Conservation (phyloP, 2,888 invertebrate species). For the Tachystola acroxantha region DNA sequence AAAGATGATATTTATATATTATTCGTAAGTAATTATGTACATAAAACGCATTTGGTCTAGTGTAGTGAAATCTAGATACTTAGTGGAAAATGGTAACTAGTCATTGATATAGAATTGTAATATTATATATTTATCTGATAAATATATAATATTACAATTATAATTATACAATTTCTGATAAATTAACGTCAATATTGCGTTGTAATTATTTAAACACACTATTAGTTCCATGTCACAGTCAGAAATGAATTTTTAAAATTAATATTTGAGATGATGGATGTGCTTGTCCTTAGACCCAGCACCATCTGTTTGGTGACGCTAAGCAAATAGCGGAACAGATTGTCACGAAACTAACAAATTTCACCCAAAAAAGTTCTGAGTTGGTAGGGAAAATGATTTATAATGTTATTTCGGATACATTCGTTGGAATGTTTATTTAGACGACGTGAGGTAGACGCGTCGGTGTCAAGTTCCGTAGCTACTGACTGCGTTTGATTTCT, state of each 20-base stretch:
- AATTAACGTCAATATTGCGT: no score
- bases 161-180: no score
- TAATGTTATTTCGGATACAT: slow-evolving; percentile 71
- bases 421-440: slow-evolving; percentile 60
- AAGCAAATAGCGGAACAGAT: slow-evolving; percentile 78
- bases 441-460: slow-evolving; percentile 38
- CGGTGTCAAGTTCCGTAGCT: slow-evolving; percentile 47
- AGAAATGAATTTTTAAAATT: slow-evolving; percentile 42
- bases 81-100: no score
- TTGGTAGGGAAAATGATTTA: slow-evolving; percentile 65
- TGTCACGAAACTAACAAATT: slow-evolving; percentile 74
- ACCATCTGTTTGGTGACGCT: slow-evolving; percentile 67
- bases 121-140: no score
- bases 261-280: slow-evolving; percentile 64
- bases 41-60: no score
- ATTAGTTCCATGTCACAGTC: slow-evolving; percentile 44
- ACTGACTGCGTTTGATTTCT: slow-evolving; percentile 37
- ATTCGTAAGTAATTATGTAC: no score
- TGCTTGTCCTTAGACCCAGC: slow-evolving; percentile 11
- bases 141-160: no score
- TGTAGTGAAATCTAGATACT: no score
- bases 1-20: no score
- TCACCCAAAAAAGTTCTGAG: slow-evolving; percentile 51
- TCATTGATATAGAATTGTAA: no score
- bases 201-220: slow-evolving; percentile 13